These are phyloP conservation scores for Mycteria americana DNA, from an alignment of 2,797 vertebrate genomes.

Conservation along the genomic window DNA sequence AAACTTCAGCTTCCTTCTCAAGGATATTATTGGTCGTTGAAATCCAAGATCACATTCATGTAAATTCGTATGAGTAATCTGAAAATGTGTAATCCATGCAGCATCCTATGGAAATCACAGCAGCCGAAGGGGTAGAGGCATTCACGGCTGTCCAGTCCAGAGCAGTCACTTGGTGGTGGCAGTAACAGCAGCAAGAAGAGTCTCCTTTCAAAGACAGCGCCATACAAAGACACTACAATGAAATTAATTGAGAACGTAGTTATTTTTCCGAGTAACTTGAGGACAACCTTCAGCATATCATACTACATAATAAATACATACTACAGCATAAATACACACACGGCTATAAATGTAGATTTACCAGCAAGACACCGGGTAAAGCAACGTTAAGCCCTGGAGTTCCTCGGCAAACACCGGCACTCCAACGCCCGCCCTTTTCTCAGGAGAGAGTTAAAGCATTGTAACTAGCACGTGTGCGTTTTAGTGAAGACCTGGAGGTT, in stretches of 20 bases:
- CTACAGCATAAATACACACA: no score
- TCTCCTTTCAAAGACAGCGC: constrained; percentile 83
- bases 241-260: neutral
- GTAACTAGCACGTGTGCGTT: fast-evolving
- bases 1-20: constrained; percentile 29
- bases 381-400: fast-evolving
- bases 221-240: constrained; percentile 87
- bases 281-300: neutral
- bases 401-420: neutral
- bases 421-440: no score
- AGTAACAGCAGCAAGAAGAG: neutral
- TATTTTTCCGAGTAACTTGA: neutral
- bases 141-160: neutral
- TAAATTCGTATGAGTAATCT: neutral
- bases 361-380: neutral
- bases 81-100: constrained; percentile 9
- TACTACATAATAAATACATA: no score
- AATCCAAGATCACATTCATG: neutral
- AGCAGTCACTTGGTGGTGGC: constrained; percentile 12
- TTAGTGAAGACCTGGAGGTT: no score
- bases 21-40: neutral
- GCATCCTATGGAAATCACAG: constrained; percentile 12
- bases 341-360: neutral
- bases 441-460: neutral
- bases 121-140: neutral